Conservation (phyloP, 1,140 invertebrate species). For the Scaptomyza hsui region DNA sequence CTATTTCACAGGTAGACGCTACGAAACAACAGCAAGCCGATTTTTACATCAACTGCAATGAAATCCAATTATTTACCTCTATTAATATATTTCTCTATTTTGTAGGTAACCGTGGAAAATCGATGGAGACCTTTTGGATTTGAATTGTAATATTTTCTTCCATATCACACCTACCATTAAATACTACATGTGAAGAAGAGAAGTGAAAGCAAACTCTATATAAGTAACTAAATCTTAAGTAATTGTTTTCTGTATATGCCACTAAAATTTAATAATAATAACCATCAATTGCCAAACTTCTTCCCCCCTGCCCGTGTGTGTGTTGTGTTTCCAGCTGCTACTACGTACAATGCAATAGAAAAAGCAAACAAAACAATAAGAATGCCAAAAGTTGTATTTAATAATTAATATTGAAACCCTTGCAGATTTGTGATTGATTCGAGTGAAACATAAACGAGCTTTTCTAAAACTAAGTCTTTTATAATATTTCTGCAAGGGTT, state of each 20-base stretch:
- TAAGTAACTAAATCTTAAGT: slow-evolving; percentile 47
- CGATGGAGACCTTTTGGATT: not conserved
- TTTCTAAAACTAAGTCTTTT: not conserved
- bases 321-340: slow-evolving; percentile 39
- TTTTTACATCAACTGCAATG: slow-evolving; percentile 39
- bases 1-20: slow-evolving; percentile 35
- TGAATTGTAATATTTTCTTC: not conserved
- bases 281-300: slow-evolving; percentile 39
- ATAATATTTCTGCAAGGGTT: slow-evolving; percentile 21
- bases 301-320: slow-evolving; percentile 30
- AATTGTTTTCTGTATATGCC: slow-evolving; percentile 52
- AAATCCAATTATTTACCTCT: slow-evolving; percentile 25
- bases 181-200: not conserved
- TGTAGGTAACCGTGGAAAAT: slow-evolving; percentile 9
- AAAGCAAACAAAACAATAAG: slow-evolving; percentile 23
- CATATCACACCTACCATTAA: not conserved
- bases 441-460: too few relatives aligned
- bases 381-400: slow-evolving; percentile 26
- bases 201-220: slow-evolving; percentile 33
- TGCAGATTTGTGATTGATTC: slow-evolving; percentile 16
- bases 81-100: slow-evolving; percentile 65
- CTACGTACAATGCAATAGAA: slow-evolving; percentile 21
- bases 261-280: slow-evolving; percentile 50
- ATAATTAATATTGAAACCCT: slow-evolving; percentile 10
- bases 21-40: slow-evolving; percentile 2